Evolutionary conservation across 2,797 vertebrate species (phyloP).

Genomic region (Protonibea diacanthus): DNA sequence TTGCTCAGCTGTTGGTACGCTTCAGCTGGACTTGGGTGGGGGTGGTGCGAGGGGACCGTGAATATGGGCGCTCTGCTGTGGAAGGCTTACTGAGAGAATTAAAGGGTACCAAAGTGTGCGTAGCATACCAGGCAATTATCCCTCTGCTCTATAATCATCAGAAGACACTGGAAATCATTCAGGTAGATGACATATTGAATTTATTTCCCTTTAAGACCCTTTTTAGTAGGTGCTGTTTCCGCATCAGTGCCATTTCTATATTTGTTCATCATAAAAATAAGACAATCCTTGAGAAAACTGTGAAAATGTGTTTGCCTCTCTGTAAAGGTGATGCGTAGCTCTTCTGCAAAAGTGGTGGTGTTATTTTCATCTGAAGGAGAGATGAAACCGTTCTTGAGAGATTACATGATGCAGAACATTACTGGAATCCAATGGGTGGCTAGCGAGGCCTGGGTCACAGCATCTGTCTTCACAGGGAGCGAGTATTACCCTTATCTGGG

Average conservation of each 20-base stretch:
- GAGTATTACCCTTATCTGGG: slow-evolving; percentile 82
- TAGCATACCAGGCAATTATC: slow-evolving; percentile 84
- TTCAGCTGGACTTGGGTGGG: slow-evolving; percentile 86
- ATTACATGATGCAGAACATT: slow-evolving; percentile 84
- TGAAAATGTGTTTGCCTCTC: too few relatives aligned
- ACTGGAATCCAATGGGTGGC: slow-evolving; percentile 87
- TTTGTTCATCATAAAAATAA: too few relatives aligned
- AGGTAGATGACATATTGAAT: too few relatives aligned
- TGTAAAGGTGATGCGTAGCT: slow-evolving; percentile 77
- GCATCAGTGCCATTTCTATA: too few relatives aligned
- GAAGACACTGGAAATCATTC: slow-evolving; percentile 77
- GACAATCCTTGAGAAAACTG: too few relatives aligned
- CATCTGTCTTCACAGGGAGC: slow-evolving; percentile 81
- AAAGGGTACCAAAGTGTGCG: slow-evolving; percentile 76
- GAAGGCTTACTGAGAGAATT: slow-evolving; percentile 82
- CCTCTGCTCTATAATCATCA: slow-evolving; percentile 79
- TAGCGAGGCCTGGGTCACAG: slow-evolving; percentile 86
- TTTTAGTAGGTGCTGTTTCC: too few relatives aligned
- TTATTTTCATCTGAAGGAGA: slow-evolving; percentile 85
- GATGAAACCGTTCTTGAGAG: slow-evolving; percentile 82
- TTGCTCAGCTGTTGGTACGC: slow-evolving; percentile 79
- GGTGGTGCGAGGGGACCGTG: slow-evolving; percentile 82
- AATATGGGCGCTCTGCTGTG: slow-evolving; percentile 83
- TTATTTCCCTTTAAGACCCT: too few relatives aligned
- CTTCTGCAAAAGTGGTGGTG: slow-evolving; percentile 83